Percentiles rank a stretch among this genome's conserved stretches.
Conservation (phyloP, 1,140 invertebrate species). For the Drosophila setifemur region DNA sequence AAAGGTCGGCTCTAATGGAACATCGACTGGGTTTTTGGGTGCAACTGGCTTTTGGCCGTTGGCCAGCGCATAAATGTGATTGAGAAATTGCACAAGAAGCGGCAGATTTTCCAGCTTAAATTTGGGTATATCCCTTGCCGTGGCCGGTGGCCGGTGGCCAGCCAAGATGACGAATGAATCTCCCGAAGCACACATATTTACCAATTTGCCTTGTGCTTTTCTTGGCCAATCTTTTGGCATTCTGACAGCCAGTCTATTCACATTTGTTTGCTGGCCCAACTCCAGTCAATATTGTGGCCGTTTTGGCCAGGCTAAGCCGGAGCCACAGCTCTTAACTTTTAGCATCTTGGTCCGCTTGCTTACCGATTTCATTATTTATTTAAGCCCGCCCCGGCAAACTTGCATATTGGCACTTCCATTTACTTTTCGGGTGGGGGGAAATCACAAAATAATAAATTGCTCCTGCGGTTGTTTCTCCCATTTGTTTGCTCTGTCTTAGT, state of each 20-base stretch:
- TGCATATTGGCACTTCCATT: conserved; percentile 62
- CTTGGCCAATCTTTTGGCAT: conserved; percentile 26
- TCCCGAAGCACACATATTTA: conserved; percentile 1
- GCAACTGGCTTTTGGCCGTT: conserved; percentile 24
- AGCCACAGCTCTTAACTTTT: conserved; percentile 27
- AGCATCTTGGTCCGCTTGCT: conserved; percentile 49
- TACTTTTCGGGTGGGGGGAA: neutral
- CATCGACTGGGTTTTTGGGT: conserved; percentile 20
- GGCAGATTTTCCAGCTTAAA: conserved; percentile 49
- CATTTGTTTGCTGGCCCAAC: conserved; percentile 39
- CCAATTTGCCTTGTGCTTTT: neutral
- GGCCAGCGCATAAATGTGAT: conserved; percentile 58
- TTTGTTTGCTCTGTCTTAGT: conserved; percentile 42
- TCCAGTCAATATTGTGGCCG: conserved; percentile 41
- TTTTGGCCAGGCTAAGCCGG: conserved; percentile 11
- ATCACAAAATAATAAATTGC: conserved; percentile 77
- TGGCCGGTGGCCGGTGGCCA: neutral
- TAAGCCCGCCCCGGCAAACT: conserved; percentile 64
- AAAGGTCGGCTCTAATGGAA: conserved; percentile 61
- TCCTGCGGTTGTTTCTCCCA: conserved; percentile 57
- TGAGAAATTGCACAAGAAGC: conserved; percentile 63
- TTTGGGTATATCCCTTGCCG: conserved; percentile 32
- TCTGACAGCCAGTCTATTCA: conserved; percentile 33
- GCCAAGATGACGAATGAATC: conserved; percentile 18
- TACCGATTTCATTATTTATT: conserved; percentile 76